A percentile compares a stretch with the other conserved stretches of the same genome.
These are phyloP conservation scores for Drosophila gaucha DNA, from an alignment of 2,888 invertebrate genomes.

Conservation along the genomic window DNA sequence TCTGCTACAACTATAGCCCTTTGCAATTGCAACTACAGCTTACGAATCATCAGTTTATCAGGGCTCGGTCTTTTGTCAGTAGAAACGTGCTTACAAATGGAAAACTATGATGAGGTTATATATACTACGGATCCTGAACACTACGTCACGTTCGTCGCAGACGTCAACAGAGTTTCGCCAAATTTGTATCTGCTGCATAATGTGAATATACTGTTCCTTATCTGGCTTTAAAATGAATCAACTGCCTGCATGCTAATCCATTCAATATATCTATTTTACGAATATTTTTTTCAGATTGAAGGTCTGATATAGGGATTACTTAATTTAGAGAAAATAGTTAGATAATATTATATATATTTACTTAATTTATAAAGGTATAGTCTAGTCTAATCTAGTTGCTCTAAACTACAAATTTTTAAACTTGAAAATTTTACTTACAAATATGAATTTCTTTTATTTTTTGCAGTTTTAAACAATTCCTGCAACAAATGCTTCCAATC, in stretches of 20 bases:
- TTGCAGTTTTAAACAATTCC: slow-evolving; percentile 36
- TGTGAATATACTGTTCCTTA: slow-evolving; percentile 9
- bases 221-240: slow-evolving; percentile 2
- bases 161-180: slow-evolving; percentile 14
- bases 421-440: background rate
- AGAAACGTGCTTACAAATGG: slow-evolving; percentile 2
- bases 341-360: no score
- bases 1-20: background rate
- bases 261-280: background rate
- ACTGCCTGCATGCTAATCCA: slow-evolving; percentile 31
- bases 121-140: slow-evolving; percentile 4
- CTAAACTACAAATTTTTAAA: background rate
- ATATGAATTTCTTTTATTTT: background rate
- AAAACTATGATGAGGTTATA: background rate
- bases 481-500: slow-evolving; percentile 65
- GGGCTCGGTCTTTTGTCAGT: background rate
- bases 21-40: background rate
- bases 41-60: slow-evolving; percentile 9
- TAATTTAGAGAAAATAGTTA: no score
- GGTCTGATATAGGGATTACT: background rate
- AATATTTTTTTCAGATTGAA: background rate
- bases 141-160: slow-evolving; percentile 10
- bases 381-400: no score
- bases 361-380: no score
- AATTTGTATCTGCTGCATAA: slow-evolving; percentile 8